A percentile compares a stretch with the other conserved stretches of the same genome.
Evolutionary conservation across 2,113 vertebrate genomes (phyloP).

Genomic region (Ciconia boyciana): DNA sequence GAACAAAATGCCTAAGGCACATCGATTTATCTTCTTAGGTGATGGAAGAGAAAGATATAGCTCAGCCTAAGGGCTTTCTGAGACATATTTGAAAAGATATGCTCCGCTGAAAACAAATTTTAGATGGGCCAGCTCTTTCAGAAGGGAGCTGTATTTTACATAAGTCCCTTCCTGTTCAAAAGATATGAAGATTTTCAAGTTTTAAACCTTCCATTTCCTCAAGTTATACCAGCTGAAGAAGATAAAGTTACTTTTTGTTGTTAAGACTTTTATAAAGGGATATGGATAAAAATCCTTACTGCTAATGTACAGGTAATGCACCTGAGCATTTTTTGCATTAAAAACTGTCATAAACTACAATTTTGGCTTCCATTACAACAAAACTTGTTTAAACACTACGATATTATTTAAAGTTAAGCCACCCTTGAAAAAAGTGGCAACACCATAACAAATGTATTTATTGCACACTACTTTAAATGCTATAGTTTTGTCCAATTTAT

Average conservation of each 20-base stretch:
- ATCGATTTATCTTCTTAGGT: background rate
- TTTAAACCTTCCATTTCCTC: background rate
- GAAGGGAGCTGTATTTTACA: background rate
- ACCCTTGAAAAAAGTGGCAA: background rate
- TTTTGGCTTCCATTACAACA: background rate
- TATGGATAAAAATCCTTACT: background rate
- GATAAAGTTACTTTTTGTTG: background rate
- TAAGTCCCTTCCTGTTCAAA: background rate
- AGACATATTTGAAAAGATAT: background rate
- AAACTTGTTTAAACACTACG: background rate
- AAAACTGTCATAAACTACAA: background rate
- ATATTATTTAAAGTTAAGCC: background rate
- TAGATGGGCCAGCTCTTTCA: background rate
- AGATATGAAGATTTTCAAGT: background rate
- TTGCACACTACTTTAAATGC: background rate
- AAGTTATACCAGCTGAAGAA: background rate
- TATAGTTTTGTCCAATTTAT: too few relatives aligned
- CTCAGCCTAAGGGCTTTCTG: background rate
- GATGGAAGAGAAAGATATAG: background rate
- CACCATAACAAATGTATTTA: background rate
- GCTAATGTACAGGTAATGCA: background rate
- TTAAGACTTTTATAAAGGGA: background rate
- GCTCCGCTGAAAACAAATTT: background rate
- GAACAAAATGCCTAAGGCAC: background rate
- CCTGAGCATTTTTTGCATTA: background rate